Evolutionary conservation across 2,888 invertebrate species (phyloP).

Genomic region (Cyclophora punctaria): DNA sequence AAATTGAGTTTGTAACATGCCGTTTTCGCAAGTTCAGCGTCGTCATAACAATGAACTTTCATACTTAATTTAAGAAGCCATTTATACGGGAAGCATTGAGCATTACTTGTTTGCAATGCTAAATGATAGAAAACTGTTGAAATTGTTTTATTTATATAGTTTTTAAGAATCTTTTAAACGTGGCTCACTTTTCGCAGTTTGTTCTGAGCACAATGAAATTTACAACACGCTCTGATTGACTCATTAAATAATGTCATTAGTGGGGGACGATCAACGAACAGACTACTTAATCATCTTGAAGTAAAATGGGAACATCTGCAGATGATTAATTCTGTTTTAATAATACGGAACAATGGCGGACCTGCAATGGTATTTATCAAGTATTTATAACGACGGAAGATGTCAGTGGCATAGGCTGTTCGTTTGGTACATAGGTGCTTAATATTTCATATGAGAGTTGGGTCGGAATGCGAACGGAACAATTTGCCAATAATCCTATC

Average conservation of each 20-base stretch:
- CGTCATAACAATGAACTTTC: constrained; percentile 11
- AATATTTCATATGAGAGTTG: constrained; percentile 64
- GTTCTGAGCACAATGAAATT: no score
- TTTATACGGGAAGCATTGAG: no score
- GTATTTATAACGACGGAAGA: constrained; percentile 16
- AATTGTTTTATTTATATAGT: no score
- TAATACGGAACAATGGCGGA: constrained; percentile 15
- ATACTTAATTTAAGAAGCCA: constrained; percentile 5
- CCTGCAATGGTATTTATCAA: constrained; percentile 21
- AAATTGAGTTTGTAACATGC: constrained; percentile 10
- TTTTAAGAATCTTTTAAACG: no score
- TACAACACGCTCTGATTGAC: neutral
- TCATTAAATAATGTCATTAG: neutral
- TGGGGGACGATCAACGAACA: constrained; percentile 2
- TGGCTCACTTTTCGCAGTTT: no score
- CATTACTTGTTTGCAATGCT: no score
- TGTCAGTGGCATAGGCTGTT: constrained; percentile 4
- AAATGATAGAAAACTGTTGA: no score
- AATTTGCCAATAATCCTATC: constrained; percentile 72
- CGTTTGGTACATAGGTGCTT: constrained; percentile 47
- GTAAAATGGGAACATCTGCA: constrained; percentile 12
- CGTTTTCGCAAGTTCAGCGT: constrained; percentile 13
- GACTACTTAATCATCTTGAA: constrained; percentile 3
- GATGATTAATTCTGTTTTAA: constrained; percentile 19
- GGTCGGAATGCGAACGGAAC: constrained; percentile 65